Percentiles rank a stretch among this genome's conserved stretches.
phyloP scores from a whole-genome alignment of 2,888 invertebrate genomes.

The Drosophila setosimentum region DNA sequence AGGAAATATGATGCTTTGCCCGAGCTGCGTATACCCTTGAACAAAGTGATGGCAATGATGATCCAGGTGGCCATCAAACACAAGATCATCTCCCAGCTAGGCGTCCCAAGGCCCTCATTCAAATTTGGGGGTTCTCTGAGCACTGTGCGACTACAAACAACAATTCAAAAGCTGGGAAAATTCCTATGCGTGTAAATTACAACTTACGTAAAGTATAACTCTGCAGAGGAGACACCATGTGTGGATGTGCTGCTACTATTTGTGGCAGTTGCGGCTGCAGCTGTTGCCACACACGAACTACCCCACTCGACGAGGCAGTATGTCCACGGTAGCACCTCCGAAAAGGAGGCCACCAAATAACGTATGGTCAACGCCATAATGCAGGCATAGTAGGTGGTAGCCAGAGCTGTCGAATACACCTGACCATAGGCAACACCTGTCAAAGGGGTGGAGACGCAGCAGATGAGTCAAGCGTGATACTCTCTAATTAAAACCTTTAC shows the following conservation, averaged over 20 bases:
- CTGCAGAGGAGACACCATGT: slow-evolving; percentile 82
- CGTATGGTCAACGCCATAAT: slow-evolving; percentile 89
- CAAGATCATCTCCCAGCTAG: slow-evolving; percentile 86
- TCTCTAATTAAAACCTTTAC: background rate
- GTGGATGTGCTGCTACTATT: slow-evolving; percentile 47
- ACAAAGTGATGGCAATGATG: slow-evolving; percentile 86
- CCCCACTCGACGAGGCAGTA: slow-evolving; percentile 87
- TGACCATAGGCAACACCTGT: slow-evolving; percentile 87
- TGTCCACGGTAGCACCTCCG: slow-evolving; percentile 88
- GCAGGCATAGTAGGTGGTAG: slow-evolving; percentile 89
- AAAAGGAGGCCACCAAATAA: slow-evolving; percentile 88
- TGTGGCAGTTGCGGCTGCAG: slow-evolving; percentile 47
- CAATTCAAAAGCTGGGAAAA: rapidly evolving
- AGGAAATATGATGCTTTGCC: slow-evolving; percentile 90
- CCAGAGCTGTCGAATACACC: slow-evolving; percentile 86
- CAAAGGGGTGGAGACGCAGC: background rate
- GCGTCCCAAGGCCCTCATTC: slow-evolving; percentile 86
- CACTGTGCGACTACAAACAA: slow-evolving; percentile 85
- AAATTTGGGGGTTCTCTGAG: slow-evolving; percentile 86
- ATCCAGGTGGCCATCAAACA: slow-evolving; percentile 87
- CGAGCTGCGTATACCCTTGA: slow-evolving; percentile 87
- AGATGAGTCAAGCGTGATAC: background rate
- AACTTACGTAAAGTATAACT: slow-evolving; percentile 85
- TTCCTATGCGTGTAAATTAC: too few relatives aligned
- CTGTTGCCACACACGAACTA: slow-evolving; percentile 81